These are phyloP conservation scores for Eupithecia centaureata DNA, from an alignment of 2,888 invertebrate species.

Conservation along the genomic window DNA sequence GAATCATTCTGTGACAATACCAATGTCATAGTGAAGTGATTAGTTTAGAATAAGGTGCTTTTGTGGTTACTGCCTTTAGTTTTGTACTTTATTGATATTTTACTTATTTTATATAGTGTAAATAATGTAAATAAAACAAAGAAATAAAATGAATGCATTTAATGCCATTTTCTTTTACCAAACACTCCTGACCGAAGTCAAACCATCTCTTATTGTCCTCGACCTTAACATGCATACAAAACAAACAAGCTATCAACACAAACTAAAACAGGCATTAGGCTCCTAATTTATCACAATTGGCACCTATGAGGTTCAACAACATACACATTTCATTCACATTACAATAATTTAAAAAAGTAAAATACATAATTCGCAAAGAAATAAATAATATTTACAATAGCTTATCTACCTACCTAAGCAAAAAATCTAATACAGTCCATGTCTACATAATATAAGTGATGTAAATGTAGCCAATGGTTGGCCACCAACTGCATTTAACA, in stretches of 20 bases:
- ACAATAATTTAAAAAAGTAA: constrained; percentile 64
- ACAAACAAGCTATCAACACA: constrained; percentile 51
- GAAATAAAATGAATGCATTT: constrained; percentile 76
- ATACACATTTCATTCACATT: constrained; percentile 45
- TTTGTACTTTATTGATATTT: neutral
- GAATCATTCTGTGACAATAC: no score
- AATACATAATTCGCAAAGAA: constrained; percentile 68
- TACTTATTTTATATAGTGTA: constrained; percentile 6
- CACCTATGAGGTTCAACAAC: constrained; percentile 76
- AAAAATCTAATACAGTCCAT: constrained; percentile 28
- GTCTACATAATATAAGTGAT: constrained; percentile 15
- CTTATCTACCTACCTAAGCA: constrained; percentile 51
- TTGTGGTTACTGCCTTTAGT: no score
- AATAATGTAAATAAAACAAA: constrained; percentile 56
- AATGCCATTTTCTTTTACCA: constrained; percentile 74
- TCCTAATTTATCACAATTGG: constrained; percentile 82
- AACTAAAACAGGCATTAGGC: constrained; percentile 65
- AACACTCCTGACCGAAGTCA: constrained; percentile 54
- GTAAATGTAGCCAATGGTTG: neutral
- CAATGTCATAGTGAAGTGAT: no score
- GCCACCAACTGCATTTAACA: neutral
- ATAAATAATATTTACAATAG: constrained; percentile 68
- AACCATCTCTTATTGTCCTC: constrained; percentile 56
- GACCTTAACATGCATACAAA: constrained; percentile 49
- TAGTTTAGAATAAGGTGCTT: no score